Evolutionary conservation across 35 echinoderm and acorn worm genomes (phyloP), one percentile per base, ranked within the genome.

Genomic region (Strongylocentrotus purpuratus): DNA sequence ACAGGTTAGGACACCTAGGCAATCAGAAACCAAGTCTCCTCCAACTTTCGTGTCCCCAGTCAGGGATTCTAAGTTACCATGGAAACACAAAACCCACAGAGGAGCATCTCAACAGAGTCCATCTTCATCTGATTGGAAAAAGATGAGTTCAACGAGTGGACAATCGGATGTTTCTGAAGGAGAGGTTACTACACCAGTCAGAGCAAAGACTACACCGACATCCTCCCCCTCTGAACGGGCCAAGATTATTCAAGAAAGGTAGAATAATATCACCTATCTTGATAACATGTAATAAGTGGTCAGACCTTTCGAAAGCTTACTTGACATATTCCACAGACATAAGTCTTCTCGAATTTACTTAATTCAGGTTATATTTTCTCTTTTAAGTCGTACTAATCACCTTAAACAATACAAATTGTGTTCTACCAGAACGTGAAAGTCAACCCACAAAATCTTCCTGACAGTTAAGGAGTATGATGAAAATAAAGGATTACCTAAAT

Each of bases 161-260:
- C 32, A 50, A 12, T 93, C 91, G n/a, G 91, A 93, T 20, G 31
- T 5, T 17, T 93, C 91, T 32, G 91, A 93, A 31, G 33, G 46
- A 31, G 91, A 93, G 33, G 46, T 31, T 17, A 58, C 46, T 93
- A 32, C 91, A 20, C 48, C 31, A 58, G 10, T 32, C 3, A 58
- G 31, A 47, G 31, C 45, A 33, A 45, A 33, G 32, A 22, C 46
- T 91, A 31, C 46, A 32, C 13, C 31, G 11, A 93, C 45, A 58
- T 47, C 48, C 46, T 41, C 87, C 4, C 33, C 87, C 2, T 31
- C 91, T 12, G 91, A 58, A 93, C 91, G 91, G 4, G 48, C 91
- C 10, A 93, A 58, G 46, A 93, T 93, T 58, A 93, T 93, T 58
- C 46, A 93, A 93, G 31, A 58, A 58, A 93, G 91, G 91, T 93